phyloP scores from a whole-genome alignment of 2,888 invertebrate species.

The Alcis repandata region DNA sequence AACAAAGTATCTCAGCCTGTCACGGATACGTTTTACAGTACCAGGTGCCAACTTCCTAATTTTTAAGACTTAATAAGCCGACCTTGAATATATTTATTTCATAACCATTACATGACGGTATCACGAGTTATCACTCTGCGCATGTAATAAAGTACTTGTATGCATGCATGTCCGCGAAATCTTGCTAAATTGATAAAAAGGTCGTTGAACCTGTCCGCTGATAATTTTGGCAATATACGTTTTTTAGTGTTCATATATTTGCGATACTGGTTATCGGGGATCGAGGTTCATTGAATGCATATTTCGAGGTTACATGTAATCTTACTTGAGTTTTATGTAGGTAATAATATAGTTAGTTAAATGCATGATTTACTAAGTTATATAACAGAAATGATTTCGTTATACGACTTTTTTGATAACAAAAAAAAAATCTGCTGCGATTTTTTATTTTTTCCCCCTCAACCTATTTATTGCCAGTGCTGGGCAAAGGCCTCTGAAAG shows the following conservation, averaged over 20 bases:
- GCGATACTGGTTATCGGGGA: conserved; percentile 52
- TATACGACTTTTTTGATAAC: no score
- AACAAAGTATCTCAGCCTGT: no score
- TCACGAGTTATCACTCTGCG: conserved; percentile 57
- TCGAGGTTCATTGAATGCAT: conserved; percentile 47
- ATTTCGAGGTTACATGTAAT: conserved; percentile 20
- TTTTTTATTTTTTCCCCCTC: no score
- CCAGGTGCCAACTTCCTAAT: no score
- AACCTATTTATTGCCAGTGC: no score
- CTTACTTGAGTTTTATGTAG: neutral
- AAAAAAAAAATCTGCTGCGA: no score
- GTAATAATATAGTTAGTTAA: neutral
- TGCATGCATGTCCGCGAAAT: conserved; percentile 67
- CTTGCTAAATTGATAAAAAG: conserved; percentile 76
- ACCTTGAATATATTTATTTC: conserved; percentile 42
- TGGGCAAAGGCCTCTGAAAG: no score
- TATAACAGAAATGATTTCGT: no score
- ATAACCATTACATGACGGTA: conserved; percentile 54
- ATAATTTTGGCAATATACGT: conserved; percentile 66
- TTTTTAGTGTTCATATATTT: conserved; percentile 55
- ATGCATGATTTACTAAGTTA: neutral
- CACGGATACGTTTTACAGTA: no score
- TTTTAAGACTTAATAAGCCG: neutral
- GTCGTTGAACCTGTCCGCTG: conserved; percentile 69
- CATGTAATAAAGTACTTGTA: conserved; percentile 47